These are phyloP conservation scores for Idris sp. DNA, from an alignment of 1,140 invertebrate genomes.

Conservation along the genomic window DNA sequence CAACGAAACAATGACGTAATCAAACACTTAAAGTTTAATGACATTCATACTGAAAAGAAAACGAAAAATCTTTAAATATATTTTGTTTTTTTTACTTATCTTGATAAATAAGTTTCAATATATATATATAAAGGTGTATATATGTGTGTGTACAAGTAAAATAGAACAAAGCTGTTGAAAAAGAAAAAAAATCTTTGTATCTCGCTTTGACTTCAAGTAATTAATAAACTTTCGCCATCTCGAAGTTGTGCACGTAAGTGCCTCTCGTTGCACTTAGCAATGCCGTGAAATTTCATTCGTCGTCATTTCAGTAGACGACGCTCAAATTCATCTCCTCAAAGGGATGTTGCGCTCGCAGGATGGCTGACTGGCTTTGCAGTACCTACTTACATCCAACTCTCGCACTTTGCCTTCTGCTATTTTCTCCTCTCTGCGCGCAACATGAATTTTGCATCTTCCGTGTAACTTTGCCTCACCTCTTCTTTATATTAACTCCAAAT, in stretches of 20 bases:
- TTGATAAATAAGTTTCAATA: too few species aligned
- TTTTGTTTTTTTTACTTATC: too few species aligned
- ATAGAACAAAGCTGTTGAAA: constrained; percentile 15
- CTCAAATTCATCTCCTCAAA: constrained; percentile 75
- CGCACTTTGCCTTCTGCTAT: constrained; percentile 46
- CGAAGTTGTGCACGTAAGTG: constrained; percentile 65
- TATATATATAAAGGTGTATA: too few species aligned
- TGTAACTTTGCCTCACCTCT: constrained; percentile 25
- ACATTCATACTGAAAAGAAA: too few species aligned
- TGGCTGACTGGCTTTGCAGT: constrained; percentile 63
- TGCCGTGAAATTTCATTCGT: constrained; percentile 43
- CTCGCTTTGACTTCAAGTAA: constrained; percentile 72
- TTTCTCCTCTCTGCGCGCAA: constrained; percentile 6
- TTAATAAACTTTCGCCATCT: constrained; percentile 76
- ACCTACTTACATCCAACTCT: constrained; percentile 56
- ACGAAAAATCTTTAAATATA: too few species aligned
- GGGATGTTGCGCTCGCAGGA: constrained; percentile 54
- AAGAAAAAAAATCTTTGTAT: constrained; percentile 26
- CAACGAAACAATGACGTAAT: constrained; percentile 40
- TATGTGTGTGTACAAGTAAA: too few species aligned
- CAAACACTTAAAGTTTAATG: constrained; percentile 18
- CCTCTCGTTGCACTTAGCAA: constrained; percentile 37
- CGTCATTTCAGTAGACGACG: constrained; percentile 27
- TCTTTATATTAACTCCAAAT: constrained; percentile 33
- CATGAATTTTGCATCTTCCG: constrained; percentile 30